phyloP scores from a whole-genome alignment of 2,113 vertebrate species.

The Ctenodactylus gundi region DNA sequence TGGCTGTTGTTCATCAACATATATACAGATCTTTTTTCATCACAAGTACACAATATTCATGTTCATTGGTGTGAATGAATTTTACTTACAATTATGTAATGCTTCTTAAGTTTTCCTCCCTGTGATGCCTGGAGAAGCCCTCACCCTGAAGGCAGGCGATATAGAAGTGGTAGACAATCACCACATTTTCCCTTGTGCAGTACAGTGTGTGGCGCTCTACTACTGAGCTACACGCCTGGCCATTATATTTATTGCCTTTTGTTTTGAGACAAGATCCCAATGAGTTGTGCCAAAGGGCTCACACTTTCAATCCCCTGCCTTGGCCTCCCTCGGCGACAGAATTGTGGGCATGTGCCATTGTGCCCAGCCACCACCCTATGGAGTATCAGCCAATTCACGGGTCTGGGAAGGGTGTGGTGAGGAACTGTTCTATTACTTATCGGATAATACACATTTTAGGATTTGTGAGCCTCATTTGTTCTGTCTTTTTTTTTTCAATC shows the following conservation, averaged over 20 bases:
- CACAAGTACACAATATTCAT: neutral
- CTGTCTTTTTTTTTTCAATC: neutral
- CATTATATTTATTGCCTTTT: neutral
- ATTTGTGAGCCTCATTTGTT: neutral
- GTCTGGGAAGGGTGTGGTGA: rapidly evolving
- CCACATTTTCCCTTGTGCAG: neutral
- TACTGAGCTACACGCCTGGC: no score
- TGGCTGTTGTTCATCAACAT: neutral
- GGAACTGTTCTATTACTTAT: neutral
- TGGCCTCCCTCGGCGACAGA: rapidly evolving
- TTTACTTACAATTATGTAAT: no score
- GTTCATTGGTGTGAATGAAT: neutral
- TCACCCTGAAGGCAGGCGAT: rapidly evolving
- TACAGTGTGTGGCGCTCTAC: neutral
- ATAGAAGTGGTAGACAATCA: rapidly evolving
- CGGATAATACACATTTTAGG: neutral
- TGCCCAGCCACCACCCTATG: neutral
- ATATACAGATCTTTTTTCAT: neutral
- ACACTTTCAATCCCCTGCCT: neutral
- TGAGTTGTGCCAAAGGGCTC: neutral
- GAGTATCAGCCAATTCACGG: neutral
- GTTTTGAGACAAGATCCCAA: neutral
- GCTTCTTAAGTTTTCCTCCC: neutral
- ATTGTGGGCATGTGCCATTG: neutral
- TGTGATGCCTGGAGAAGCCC: neutral